A percentile compares a stretch with the other conserved stretches of the same genome.
Conservation (phyloP, 2,888 invertebrate species). For the Sesia bembeciformis region DNA sequence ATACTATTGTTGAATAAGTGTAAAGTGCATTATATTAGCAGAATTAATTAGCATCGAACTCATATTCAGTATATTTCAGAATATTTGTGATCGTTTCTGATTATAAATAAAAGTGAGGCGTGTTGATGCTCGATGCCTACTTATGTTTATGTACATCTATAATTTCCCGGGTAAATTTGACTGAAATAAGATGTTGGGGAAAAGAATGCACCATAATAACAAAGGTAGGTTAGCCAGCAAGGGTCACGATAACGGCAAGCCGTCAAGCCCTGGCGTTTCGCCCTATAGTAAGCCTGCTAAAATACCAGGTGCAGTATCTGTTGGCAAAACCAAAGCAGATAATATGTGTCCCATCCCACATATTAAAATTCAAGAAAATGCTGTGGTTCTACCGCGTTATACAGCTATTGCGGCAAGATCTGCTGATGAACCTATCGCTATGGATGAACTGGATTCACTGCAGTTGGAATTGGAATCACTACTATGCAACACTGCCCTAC, state of each 20-base stretch:
- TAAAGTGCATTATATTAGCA: too few species aligned
- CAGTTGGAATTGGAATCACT: constrained; percentile 92
- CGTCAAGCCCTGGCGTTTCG: constrained; percentile 64
- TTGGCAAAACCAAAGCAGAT: constrained; percentile 59
- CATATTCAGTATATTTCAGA: too few species aligned
- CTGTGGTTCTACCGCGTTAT: constrained; percentile 79
- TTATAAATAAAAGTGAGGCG: not conserved
- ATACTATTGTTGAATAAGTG: too few species aligned
- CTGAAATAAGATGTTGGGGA: constrained; percentile 53
- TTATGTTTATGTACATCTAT: not conserved
- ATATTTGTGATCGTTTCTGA: not conserved
- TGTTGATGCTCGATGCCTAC: not conserved
- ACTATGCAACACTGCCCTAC: constrained; percentile 86
- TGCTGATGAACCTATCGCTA: constrained; percentile 84
- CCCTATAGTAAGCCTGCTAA: constrained; percentile 65
- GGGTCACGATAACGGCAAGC: constrained; percentile 64
- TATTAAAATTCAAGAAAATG: constrained; percentile 81
- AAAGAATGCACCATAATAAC: constrained; percentile 68
- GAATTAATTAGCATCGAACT: too few species aligned
- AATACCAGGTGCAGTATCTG: constrained; percentile 51
- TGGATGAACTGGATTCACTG: constrained; percentile 91
- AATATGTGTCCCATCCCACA: constrained; percentile 73
- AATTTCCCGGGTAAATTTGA: constrained; percentile 50
- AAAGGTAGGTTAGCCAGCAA: constrained; percentile 67
- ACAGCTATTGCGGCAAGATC: constrained; percentile 78